A percentile compares a stretch with the other conserved stretches of the same genome.
phyloP scores from a whole-genome alignment of 2,113 vertebrate species.

The Passer domesticus region DNA sequence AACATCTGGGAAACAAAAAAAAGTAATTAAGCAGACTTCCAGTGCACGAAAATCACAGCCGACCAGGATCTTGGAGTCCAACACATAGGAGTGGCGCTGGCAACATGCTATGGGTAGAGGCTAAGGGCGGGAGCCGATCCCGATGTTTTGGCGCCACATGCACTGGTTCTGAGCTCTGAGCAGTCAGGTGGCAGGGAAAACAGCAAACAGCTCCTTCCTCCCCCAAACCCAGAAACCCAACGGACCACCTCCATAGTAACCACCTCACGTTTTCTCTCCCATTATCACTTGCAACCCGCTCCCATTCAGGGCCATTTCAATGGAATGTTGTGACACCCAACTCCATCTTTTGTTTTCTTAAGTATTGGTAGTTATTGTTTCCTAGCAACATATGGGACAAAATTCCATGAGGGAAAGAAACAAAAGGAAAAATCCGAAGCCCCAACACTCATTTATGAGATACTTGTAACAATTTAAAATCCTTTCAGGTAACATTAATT shows the following conservation, averaged over 20 bases:
- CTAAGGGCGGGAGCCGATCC: fast-evolving
- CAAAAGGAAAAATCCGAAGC: background rate
- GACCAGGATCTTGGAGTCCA: background rate
- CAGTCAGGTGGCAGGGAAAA: background rate
- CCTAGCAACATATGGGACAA: background rate
- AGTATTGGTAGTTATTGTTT: background rate
- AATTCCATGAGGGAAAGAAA: background rate
- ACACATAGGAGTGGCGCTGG: fast-evolving
- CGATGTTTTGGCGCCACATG: fast-evolving
- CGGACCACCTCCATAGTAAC: fast-evolving
- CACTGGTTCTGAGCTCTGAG: background rate
- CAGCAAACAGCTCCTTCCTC: background rate
- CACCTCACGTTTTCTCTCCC: fast-evolving
- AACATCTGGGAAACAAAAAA: background rate
- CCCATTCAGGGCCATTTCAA: background rate
- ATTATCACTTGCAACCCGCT: background rate
- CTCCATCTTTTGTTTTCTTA: background rate
- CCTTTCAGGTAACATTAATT: background rate
- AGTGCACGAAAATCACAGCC: background rate
- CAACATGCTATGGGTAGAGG: background rate
- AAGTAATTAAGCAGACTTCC: background rate
- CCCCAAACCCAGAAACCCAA: too few relatives aligned
- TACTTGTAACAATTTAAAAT: background rate
- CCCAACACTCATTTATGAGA: background rate
- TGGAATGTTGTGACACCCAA: background rate